phyloP scores from a whole-genome alignment of 1,140 invertebrate species.

The Galleria mellonella region DNA sequence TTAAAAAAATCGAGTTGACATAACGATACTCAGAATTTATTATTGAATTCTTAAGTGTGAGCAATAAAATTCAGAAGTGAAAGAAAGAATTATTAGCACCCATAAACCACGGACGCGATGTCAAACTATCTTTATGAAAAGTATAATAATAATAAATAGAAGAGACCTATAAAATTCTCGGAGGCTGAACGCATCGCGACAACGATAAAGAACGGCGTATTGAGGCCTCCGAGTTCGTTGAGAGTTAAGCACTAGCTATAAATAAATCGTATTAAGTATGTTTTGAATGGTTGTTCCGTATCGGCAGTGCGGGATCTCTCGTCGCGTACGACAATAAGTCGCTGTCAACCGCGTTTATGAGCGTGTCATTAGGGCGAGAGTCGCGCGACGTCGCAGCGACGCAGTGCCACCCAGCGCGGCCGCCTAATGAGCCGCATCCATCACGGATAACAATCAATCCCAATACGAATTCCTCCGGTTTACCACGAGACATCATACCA shows the following conservation, averaged over 20 bases:
- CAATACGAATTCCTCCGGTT: slow-evolving; percentile 14
- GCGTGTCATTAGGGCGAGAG: slow-evolving; percentile 35
- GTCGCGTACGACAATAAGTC: slow-evolving; percentile 48
- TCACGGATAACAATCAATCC: slow-evolving; percentile 51
- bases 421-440: slow-evolving; percentile 52
- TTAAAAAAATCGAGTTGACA: slow-evolving; percentile 7
- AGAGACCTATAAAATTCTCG: slow-evolving; percentile 47
- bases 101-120: slow-evolving; percentile 52
- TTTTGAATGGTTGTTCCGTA: slow-evolving; percentile 45
- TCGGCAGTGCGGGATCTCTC: slow-evolving; percentile 37
- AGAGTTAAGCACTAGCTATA: slow-evolving; percentile 46
- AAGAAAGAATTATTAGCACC: slow-evolving; percentile 55
- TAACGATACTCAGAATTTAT: slow-evolving; percentile 21
- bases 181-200: slow-evolving; percentile 28
- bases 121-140: slow-evolving; percentile 47
- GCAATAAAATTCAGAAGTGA: slow-evolving; percentile 45
- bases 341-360: slow-evolving; percentile 49
- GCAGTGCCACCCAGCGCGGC: slow-evolving; percentile 47
- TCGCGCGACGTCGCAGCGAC: slow-evolving; percentile 17
- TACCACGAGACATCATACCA: slow-evolving; percentile 1
- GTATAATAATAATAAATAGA: slow-evolving; percentile 47
- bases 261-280: slow-evolving; percentile 66
- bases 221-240: slow-evolving; percentile 18
- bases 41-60: slow-evolving; percentile 27
- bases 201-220: slow-evolving; percentile 39